Base-by-base conservation (phyloP, 2,113 vertebrate species). In the Spea bombifrons region DNA sequence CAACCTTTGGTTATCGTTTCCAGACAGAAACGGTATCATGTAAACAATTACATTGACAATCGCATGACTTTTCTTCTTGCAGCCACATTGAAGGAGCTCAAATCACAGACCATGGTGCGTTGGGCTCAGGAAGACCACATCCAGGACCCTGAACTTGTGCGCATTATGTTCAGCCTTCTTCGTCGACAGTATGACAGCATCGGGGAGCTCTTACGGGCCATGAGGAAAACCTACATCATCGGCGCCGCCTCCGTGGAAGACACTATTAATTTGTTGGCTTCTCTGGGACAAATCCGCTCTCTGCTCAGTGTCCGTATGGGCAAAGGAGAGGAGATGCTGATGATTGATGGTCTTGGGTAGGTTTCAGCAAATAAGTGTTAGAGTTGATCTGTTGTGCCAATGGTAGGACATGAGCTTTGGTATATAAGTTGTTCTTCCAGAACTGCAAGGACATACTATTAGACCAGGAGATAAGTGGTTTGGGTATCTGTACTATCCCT, bases 271-370 rank as follows among this genome's bases (percentile, higher is more conserved):
- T 92, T 99, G 48, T 88, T 99, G 67, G 97, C 95, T 17, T 96
- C 97, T 0, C 91, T 99, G 71, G 97, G 97, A 17, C 97, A 98
- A 88, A 99, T 99, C 71, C 92, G 97, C 47, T 99, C 97, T 0
- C 93, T 99, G 79, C 93, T 99, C 72, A 96, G 97, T 6, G 97
- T 99, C 67, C 93, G 97, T 13, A 99, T 99, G 97, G 97, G 97
- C 72, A 96, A 94, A 83, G 97, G 98, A 81, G 97, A 99, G 85
- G 97, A 99, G 88, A 86, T 94, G 84, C 96, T 99, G 12, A 99
- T 99, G 97, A 99, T 99, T 81, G 92, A 98, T 48, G 97, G 97
- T 81, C 89, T 99, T 52, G 94, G 96, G 97, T 99, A 91, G 61
- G 94, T 8, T 12, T 59, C 4, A 12, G 4, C 10, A 59, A 9